Base-by-base conservation (phyloP, 1,140 invertebrate genomes). In the Episyrphus balteatus region DNA sequence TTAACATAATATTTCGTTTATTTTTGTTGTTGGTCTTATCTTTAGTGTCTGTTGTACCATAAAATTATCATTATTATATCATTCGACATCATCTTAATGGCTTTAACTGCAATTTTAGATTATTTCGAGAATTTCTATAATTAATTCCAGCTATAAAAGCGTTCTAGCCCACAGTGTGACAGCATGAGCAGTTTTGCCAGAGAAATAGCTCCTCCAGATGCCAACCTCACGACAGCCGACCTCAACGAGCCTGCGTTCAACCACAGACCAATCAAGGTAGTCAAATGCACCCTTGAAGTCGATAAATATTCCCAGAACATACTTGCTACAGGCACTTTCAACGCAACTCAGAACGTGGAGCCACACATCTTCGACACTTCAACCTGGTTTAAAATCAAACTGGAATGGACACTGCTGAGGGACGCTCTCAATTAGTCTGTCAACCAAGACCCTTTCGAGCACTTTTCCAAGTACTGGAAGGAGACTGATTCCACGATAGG, bases 401-500 rank as follows among this genome's bases (percentile, higher is more conserved):
- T 49, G 42, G n/a, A 26, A 21, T 18, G 31, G 30, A 17, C 12
- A 36, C 13, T 3, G 5, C 2, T 11, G 10, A 18, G 14, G 39
- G 15, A 7, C 1, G 1, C 11, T 12, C 15, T 36, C 13, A 11
- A 42, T 18, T 0, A 62, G 31, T 32, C 56, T 46, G 8, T 26
- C 9, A 1, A 51, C 39, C n/a, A 61, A 46, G 12, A 62, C 46
- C n/a, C 44, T 47, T 39, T 63, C 57, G 42, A 61, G 48, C 9
- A 61, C 34, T 51, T 66, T 66, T 0, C 59, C 51, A 42, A 61
- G 18, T 0, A 55, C 51, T 21, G 55, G 49, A 0, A 64, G 44
- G 5, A 64, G 42, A 12, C 57, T 54, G 10, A 62, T 64, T 0
- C 58, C 59, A 11, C 63, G 41, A 36, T 61, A 62, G 2, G 62